phyloP scores from a whole-genome alignment of 2,113 vertebrate species.

The Aviceda subcristata region DNA sequence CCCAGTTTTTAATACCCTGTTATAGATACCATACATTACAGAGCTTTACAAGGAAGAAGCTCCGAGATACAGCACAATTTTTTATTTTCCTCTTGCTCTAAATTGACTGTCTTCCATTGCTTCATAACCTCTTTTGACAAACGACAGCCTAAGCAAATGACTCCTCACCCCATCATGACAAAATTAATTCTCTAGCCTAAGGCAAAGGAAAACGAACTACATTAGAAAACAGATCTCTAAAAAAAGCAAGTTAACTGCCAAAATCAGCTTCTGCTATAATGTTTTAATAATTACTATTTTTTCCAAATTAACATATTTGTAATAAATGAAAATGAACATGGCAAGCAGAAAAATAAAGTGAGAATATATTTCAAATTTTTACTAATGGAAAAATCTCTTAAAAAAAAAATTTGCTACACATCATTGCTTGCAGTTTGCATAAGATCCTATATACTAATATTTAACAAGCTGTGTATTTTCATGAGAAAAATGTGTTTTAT shows the following conservation, averaged over 20 bases:
- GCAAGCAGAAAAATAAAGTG: background rate
- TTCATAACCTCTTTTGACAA: background rate
- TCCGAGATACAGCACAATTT: background rate
- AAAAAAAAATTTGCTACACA: background rate
- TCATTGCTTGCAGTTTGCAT: background rate
- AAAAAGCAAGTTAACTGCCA: background rate
- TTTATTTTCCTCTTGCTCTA: background rate
- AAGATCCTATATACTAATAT: background rate
- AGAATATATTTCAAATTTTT: background rate
- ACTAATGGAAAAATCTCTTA: background rate
- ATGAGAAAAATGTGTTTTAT: background rate
- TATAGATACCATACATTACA: background rate
- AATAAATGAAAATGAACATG: background rate
- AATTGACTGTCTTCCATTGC: background rate
- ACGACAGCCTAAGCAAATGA: background rate
- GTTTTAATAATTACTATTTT: constrained; percentile 30
- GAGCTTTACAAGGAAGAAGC: background rate
- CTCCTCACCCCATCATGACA: background rate
- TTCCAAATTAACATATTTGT: background rate
- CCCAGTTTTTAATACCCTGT: background rate
- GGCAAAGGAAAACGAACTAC: background rate
- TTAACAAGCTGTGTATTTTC: background rate
- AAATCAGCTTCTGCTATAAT: background rate
- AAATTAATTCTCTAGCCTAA: background rate
- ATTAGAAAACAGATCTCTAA: background rate